phyloP scores from a whole-genome alignment of 1,140 invertebrate species.

The Bombyx mandarina region DNA sequence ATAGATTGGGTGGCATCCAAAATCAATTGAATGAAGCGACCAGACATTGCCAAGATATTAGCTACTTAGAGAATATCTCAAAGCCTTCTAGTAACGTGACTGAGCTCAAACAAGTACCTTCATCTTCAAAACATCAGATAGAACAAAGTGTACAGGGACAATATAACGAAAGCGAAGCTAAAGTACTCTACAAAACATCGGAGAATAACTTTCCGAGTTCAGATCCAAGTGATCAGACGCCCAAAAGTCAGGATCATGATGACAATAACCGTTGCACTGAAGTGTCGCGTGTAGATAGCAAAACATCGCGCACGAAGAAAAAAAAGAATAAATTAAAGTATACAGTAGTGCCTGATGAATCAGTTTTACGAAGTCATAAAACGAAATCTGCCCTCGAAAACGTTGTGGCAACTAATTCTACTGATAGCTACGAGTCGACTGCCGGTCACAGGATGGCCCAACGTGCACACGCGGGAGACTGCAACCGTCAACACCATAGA shows the following conservation, averaged over 20 bases:
- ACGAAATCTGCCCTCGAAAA: slow-evolving; percentile 15
- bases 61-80: slow-evolving; percentile 20
- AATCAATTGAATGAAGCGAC: slow-evolving; percentile 41
- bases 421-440: slow-evolving; percentile 29
- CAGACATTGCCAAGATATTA: slow-evolving; percentile 33
- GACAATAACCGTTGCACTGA: too few relatives aligned
- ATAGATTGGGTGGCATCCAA: slow-evolving; percentile 43
- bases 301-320: slow-evolving; percentile 10
- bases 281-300: too few relatives aligned
- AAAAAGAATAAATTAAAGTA: slow-evolving; percentile 17
- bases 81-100: slow-evolving; percentile 1
- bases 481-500: slow-evolving; percentile 7
- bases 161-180: slow-evolving; percentile 24
- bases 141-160: slow-evolving; percentile 15
- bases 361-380: slow-evolving; percentile 20
- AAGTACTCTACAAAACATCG: slow-evolving; percentile 34
- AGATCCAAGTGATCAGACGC: slow-evolving; percentile 20
- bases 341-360: slow-evolving; percentile 9
- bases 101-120: not conserved
- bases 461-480: slow-evolving; percentile 1
- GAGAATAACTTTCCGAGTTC: slow-evolving; percentile 22
- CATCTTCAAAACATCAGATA: slow-evolving; percentile 8
- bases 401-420: slow-evolving; percentile 16
- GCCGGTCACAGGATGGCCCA: slow-evolving; percentile 14
- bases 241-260: slow-evolving; percentile 1